phyloP scores from a whole-genome alignment of 2,797 vertebrate species.

The Macrochelys suwanniensis region DNA sequence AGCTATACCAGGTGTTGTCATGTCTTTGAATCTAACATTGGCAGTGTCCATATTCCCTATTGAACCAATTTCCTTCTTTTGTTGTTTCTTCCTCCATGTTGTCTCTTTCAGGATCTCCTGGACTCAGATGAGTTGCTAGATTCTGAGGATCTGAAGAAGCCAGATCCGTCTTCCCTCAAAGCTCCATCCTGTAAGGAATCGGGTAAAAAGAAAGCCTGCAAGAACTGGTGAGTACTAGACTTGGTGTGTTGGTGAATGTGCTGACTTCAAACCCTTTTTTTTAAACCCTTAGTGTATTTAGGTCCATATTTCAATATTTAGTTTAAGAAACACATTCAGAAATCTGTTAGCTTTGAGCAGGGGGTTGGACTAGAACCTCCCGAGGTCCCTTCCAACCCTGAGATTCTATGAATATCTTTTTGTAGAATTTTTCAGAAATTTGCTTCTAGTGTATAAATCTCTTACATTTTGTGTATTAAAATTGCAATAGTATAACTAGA shows the following conservation, averaged over 20 bases:
- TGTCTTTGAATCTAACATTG: neutral
- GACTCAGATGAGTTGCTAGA: slow-evolving; percentile 95
- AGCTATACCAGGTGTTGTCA: neutral
- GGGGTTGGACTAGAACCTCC: too few relatives aligned
- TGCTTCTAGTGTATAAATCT: neutral
- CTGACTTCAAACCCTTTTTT: neutral
- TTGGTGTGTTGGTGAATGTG: rapidly evolving
- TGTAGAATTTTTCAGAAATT: neutral
- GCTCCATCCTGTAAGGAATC: slow-evolving; percentile 87
- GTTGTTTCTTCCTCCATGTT: neutral
- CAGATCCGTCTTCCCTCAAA: slow-evolving; percentile 89
- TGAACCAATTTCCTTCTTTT: neutral
- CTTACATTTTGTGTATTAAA: neutral
- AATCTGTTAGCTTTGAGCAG: neutral
- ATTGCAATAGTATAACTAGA: neutral
- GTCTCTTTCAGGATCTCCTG: slow-evolving; percentile 88
- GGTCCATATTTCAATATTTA: neutral
- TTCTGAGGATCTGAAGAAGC: slow-evolving; percentile 94
- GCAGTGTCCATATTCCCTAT: neutral
- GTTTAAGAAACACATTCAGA: neutral
- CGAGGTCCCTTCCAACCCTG: too few relatives aligned
- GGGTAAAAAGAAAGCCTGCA: slow-evolving; percentile 92
- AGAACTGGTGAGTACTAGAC: slow-evolving; percentile 90
- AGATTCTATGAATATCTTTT: neutral
- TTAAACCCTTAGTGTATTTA: neutral